These are phyloP conservation scores for Bellardia bayeri DNA, from an alignment of 2,888 invertebrate genomes.

Conservation along the genomic window DNA sequence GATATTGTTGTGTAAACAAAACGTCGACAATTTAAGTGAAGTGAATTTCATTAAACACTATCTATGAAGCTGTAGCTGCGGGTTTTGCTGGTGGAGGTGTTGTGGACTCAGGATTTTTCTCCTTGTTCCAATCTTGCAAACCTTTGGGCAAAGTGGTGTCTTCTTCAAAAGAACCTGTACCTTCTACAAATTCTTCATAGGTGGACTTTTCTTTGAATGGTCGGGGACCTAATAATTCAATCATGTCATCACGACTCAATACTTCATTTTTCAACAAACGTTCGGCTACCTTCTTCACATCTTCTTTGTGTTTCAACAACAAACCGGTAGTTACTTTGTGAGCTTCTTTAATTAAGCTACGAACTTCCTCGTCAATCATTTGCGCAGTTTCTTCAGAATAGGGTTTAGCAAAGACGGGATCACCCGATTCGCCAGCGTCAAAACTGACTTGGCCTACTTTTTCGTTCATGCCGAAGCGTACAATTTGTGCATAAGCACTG, in stretches of 20 bases:
- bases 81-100: slow-evolving; percentile 77
- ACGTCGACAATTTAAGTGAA: background rate
- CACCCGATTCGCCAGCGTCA: slow-evolving; percentile 96
- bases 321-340: slow-evolving; percentile 92
- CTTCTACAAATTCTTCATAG: slow-evolving; percentile 99
- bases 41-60: background rate
- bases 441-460: slow-evolving; percentile 99
- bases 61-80: slow-evolving; percentile 75
- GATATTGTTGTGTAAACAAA: background rate
- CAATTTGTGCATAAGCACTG: slow-evolving; percentile 98
- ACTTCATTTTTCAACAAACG: slow-evolving; percentile 97
- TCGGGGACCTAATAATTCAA: slow-evolving; percentile 95
- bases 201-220: slow-evolving; percentile 99
- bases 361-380: slow-evolving; percentile 96
- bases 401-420: slow-evolving; percentile 96
- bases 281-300: slow-evolving; percentile 95
- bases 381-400: slow-evolving; percentile 99
- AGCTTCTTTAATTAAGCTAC: slow-evolving; percentile 90
- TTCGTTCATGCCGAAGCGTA: slow-evolving; percentile 98
- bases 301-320: slow-evolving; percentile 91
- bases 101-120: slow-evolving; percentile 82
- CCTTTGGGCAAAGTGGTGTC: slow-evolving; percentile 97
- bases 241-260: slow-evolving; percentile 98
- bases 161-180: slow-evolving; percentile 98
- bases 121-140: slow-evolving; percentile 97